Percentiles rank a stretch among this genome's conserved stretches.
These are phyloP conservation scores for Triplophysa siluroides DNA, from an alignment of 2,113 vertebrate species.

Conservation along the genomic window DNA sequence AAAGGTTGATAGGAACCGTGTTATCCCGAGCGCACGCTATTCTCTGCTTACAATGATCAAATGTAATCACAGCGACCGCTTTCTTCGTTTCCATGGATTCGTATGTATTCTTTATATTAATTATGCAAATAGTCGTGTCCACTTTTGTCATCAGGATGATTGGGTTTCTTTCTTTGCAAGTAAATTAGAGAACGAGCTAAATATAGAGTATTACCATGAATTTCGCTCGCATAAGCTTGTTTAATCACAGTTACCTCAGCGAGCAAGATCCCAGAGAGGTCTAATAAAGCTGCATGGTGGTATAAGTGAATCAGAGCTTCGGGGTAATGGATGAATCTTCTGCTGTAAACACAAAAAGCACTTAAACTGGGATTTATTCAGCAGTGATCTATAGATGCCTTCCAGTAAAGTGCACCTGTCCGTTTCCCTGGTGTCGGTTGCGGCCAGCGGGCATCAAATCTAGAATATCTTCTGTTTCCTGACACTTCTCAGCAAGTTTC, in stretches of 20 bases:
- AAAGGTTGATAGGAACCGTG: conserved; percentile 32
- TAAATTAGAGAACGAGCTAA: neutral
- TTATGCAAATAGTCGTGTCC: neutral
- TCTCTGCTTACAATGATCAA: conserved; percentile 23
- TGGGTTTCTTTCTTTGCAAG: neutral
- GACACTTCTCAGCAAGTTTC: neutral
- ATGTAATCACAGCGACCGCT: neutral
- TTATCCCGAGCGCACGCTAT: neutral
- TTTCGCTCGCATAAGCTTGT: neutral
- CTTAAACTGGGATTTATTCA: conserved; percentile 26
- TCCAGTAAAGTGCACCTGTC: neutral
- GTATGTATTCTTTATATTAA: neutral
- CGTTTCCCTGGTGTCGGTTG: neutral
- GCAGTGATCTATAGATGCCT: conserved; percentile 6
- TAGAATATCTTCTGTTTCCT: neutral
- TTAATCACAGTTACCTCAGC: neutral
- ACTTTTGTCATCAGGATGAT: neutral
- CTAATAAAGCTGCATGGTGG: neutral
- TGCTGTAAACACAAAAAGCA: conserved; percentile 20
- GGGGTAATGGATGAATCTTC: neutral
- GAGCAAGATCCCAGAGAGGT: conserved; percentile 9
- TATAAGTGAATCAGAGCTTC: neutral
- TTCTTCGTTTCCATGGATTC: neutral
- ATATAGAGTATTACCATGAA: neutral
- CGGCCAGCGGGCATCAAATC: conserved; percentile 16